Conservation (phyloP, 2,113 vertebrate species). For the Pleuronectes platessa region DNA sequence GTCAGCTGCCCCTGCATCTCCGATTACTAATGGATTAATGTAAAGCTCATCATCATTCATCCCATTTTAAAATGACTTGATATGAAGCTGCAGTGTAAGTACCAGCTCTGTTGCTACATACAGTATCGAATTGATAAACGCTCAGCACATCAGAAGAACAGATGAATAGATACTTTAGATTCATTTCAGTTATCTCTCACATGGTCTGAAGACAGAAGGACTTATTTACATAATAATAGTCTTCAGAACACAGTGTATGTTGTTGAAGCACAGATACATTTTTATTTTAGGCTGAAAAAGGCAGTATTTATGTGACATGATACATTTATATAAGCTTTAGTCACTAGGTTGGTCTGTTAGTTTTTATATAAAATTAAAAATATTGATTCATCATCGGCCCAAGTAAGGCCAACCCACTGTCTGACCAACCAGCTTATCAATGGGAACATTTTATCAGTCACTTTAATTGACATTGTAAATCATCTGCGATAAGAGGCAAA, state of each 20-base stretch:
- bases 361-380: no score
- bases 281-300: no score
- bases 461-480: constrained; percentile 19
- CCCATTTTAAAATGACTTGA: constrained; percentile 5
- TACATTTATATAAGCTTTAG: no score
- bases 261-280: no score
- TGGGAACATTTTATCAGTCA: neutral
- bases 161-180: neutral
- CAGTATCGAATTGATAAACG: neutral
- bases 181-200: no score
- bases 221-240: neutral
- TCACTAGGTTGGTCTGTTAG: no score
- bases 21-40: constrained; percentile 21
- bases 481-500: constrained; percentile 10
- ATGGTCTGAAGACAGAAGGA: no score
- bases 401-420: no score
- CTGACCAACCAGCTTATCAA: neutral
- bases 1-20: constrained; percentile 37
- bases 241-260: neutral
- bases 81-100: neutral
- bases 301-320: no score
- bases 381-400: no score
- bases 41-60: constrained; percentile 14
- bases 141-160: neutral
- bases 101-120: neutral